These are phyloP conservation scores for Pectinophora gossypiella DNA, from an alignment of 1,140 invertebrate genomes.

Conservation along the genomic window DNA sequence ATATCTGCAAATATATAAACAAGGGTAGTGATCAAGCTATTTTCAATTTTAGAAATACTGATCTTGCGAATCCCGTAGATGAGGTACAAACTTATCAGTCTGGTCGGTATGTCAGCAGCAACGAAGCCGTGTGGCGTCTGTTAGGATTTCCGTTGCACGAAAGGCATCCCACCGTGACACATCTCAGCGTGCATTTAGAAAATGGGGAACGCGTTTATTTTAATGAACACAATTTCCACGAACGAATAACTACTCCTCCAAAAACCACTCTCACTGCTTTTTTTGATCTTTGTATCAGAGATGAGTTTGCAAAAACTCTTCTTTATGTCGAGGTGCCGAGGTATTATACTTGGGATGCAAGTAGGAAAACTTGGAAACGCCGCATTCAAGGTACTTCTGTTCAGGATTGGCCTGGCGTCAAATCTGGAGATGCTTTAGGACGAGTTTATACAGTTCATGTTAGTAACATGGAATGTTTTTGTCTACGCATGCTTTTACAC, in stretches of 20 bases:
- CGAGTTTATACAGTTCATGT: constrained; percentile 34
- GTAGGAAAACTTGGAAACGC: constrained; percentile 23
- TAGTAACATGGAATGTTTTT: constrained; percentile 33
- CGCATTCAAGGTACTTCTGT: constrained; percentile 27
- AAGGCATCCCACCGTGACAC: constrained; percentile 26
- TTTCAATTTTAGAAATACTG: constrained; percentile 36
- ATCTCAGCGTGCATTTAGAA: constrained; percentile 24
- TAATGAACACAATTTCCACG: constrained; percentile 20
- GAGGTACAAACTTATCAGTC: constrained; percentile 33
- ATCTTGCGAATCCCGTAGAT: constrained; percentile 18
- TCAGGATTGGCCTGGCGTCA: constrained; percentile 26
- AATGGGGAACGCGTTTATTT: constrained; percentile 30
- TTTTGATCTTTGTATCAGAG: constrained; percentile 34
- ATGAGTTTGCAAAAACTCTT: constrained; percentile 31
- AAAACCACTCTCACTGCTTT: constrained; percentile 40
- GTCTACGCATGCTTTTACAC: constrained; percentile 31
- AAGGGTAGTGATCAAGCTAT: constrained; percentile 51
- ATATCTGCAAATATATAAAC: constrained; percentile 66
- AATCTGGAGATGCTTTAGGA: constrained; percentile 28
- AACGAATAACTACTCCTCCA: constrained; percentile 22
- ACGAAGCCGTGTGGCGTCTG: constrained; percentile 54
- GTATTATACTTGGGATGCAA: constrained; percentile 21
- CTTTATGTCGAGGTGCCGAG: constrained; percentile 22
- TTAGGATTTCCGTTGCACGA: constrained; percentile 30
- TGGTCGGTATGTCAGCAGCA: constrained; percentile 59